Conservation (phyloP, 2,888 invertebrate genomes). For the Cactoblastis cactorum region DNA sequence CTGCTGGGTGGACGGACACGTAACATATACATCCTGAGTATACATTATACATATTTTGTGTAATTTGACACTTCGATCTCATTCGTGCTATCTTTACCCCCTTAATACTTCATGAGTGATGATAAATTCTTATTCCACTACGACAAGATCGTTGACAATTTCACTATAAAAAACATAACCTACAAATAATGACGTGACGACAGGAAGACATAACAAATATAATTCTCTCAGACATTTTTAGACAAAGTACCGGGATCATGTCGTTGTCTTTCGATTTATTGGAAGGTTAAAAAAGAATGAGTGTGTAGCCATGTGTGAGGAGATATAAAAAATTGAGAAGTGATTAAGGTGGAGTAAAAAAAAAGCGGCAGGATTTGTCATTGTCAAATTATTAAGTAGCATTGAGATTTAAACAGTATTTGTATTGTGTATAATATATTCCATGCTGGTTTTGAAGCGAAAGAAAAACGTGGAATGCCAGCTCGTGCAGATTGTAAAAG, state of each 20-base stretch:
- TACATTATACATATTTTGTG: too few relatives aligned
- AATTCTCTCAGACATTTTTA: background rate
- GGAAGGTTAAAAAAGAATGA: slow-evolving; percentile 6
- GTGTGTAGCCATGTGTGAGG: slow-evolving; percentile 2
- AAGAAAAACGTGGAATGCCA: too few relatives aligned
- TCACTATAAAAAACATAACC: background rate
- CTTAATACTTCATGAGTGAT: too few relatives aligned
- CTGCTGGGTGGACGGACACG: too few relatives aligned
- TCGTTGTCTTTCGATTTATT: slow-evolving; percentile 8
- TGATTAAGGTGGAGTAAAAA: background rate
- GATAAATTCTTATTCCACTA: background rate
- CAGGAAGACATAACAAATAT: slow-evolving; percentile 3
- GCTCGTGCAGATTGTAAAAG: too few relatives aligned
- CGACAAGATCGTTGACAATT: background rate
- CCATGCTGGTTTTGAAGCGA: too few relatives aligned
- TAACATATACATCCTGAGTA: too few relatives aligned
- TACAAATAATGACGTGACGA: slow-evolving; percentile 3
- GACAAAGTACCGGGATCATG: slow-evolving; percentile 3
- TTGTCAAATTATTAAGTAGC: too few relatives aligned
- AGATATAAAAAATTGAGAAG: slow-evolving; percentile 1
- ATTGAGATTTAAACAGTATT: background rate
- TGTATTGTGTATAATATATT: too few relatives aligned
- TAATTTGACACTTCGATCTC: too few relatives aligned
- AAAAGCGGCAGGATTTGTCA: background rate
- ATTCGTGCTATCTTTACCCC: too few relatives aligned